Percentiles rank a stretch among this genome's conserved stretches.
Evolutionary conservation across 2,888 invertebrate genomes (phyloP).

Genomic region (Sturmia bella): DNA sequence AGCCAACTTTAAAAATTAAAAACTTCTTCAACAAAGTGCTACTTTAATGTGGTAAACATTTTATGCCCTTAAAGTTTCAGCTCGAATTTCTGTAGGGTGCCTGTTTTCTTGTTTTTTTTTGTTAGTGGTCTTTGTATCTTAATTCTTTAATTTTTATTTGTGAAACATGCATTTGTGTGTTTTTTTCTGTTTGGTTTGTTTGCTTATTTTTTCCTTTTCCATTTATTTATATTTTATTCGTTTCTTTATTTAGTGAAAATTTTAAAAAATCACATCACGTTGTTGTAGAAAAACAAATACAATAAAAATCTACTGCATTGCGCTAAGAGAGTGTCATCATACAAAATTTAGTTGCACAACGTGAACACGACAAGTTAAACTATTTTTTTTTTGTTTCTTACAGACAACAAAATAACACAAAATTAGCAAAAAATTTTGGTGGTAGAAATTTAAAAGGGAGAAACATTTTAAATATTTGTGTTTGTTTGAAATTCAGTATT

Average conservation of each 20-base stretch:
- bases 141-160: background rate
- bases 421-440: constrained; percentile 7
- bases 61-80: background rate
- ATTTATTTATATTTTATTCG: constrained; percentile 36
- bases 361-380: constrained; percentile 26
- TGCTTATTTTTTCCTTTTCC: constrained; percentile 21
- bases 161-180: constrained; percentile 18
- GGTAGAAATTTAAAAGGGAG: too few species aligned
- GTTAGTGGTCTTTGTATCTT: background rate
- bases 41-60: too few species aligned
- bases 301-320: constrained; percentile 69
- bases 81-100: background rate
- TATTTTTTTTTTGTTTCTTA: constrained; percentile 1
- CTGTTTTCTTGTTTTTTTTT: background rate
- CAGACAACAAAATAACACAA: constrained; percentile 1
- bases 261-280: constrained; percentile 68
- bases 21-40: too few species aligned
- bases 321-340: constrained; percentile 67
- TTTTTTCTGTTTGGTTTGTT: constrained; percentile 1
- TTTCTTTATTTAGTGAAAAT: constrained; percentile 40
- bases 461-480: too few species aligned
- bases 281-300: constrained; percentile 53
- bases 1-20: too few species aligned
- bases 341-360: constrained; percentile 55
- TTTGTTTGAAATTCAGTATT: too few species aligned